Conservation (phyloP, 2,113 vertebrate genomes). For the Dolichotis patagonum region DNA sequence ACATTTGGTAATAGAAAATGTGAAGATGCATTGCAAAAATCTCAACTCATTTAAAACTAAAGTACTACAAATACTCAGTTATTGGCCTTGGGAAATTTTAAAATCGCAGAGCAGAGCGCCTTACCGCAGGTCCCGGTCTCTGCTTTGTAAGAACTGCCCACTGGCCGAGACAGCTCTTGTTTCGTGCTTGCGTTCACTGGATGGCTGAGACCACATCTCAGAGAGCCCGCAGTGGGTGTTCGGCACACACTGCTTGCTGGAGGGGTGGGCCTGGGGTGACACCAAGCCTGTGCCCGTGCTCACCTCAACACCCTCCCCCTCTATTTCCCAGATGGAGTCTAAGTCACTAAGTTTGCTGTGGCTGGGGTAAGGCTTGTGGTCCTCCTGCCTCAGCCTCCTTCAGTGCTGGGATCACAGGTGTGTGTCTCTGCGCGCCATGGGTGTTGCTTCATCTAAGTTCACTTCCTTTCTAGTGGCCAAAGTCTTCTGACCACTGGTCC, state of each 20-base stretch:
- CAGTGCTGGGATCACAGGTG: background rate
- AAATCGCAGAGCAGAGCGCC: background rate
- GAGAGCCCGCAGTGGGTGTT: background rate
- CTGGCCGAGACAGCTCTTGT: background rate
- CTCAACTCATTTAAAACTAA: background rate
- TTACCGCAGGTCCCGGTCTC: background rate
- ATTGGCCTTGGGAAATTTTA: background rate
- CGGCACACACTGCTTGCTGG: background rate
- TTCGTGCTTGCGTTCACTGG: rapidly evolving
- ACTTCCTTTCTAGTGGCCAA: too few relatives aligned
- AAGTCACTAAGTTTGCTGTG: background rate
- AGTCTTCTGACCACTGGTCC: too few relatives aligned
- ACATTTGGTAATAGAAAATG: background rate
- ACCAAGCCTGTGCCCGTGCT: background rate
- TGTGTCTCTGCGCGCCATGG: too few relatives aligned
- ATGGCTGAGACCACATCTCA: background rate
- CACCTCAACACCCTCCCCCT: background rate
- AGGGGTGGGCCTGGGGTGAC: background rate
- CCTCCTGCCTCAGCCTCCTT: background rate
- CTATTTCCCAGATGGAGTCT: background rate
- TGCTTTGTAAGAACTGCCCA: background rate
- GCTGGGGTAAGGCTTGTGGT: background rate
- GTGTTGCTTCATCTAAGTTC: too few relatives aligned
- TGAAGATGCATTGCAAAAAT: background rate
- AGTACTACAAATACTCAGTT: background rate